Evolutionary conservation across 2,113 vertebrate species (phyloP), one percentile per base, ranked within the genome.

Genomic region (Nothoprocta perdicaria): DNA sequence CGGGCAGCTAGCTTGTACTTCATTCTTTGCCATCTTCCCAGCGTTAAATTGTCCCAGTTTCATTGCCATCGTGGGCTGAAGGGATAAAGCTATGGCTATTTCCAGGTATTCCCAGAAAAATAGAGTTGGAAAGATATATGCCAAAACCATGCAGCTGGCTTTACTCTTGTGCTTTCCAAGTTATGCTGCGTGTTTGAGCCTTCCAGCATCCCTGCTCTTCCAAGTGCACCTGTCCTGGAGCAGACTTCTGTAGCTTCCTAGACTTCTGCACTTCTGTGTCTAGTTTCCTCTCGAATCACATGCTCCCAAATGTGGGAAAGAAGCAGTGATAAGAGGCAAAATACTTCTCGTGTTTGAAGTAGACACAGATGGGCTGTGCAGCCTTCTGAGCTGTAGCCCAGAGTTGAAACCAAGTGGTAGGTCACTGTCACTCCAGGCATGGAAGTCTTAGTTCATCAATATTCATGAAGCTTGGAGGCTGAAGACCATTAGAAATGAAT

Each of bases 381-480:
- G 52, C 65, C 74, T 66, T 87, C 69, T 90, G 77, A 86, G 38
- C 76, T 83, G 85, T 66, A 31, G 60, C 69, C 38, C 0, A 0
- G 3, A 1, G 65, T 72, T 43, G 78, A 78, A 90, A 86, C 46
- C 31, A 78, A 80, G 65, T 0, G 2, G 11, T 69, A 31, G 11
- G 40, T 84, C 74, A 65, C 90, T 82, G 45, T 82, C 72, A 67
- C 48, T 57, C 13, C 35, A 43, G 33, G 48, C 43, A 72, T 69
- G 26, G 31, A 66, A 93, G 18, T 72, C 79, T 80, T 89, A 73
- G 21, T 8, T 90, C 38, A 74, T 90, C 40, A 71, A 31, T 74
- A 50, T 87, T 95, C 80, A 82, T 74, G 43, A 83, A 87, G 48
- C 23, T 89, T 24, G 71, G 60, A 71, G 81, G 23, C 45, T 82